Evolutionary conservation across 2,888 invertebrate species (phyloP), one percentile per base, ranked within the genome.

Genomic region (Hypselothyrea guttata): DNA sequence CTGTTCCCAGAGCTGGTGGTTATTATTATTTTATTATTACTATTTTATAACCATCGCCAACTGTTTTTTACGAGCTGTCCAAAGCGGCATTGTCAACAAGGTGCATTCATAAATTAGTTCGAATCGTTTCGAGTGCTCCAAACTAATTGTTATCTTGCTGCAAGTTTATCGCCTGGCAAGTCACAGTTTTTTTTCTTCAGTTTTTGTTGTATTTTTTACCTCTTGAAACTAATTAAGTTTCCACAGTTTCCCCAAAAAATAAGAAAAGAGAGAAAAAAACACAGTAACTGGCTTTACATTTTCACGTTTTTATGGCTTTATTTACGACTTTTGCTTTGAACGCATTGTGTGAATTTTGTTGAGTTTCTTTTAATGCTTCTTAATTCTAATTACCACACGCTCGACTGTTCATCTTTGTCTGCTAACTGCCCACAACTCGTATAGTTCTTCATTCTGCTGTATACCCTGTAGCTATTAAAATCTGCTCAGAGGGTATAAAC

Each of bases 301-400:
- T 66, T 60, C 63, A 81, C 81, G 60, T 65, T 69, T 69, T 79
- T 81, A 79, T 81, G 72, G 67, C 75, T 64, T 76, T 81, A 84
- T 81, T 81, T 81, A 81, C 79, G 79, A 81, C 71, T 66, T 62
- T 61, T 51, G 46, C 57, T 59, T 57, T 58, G 66, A 70, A 53
- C 51, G 59, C 62, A 81, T 75, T 78, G 83, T 78, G 79, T 78
- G 79, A 75, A 83, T 65, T 71, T 68, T 58, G 64, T 61, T 58
- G 66, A 71, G 68, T 70, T 71, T 74, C 60, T 75, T 75, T 78
- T 82, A 78, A 78, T 78, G 74, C 71, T 71, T 78, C 83, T 78
- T 79, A 74, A 78, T 78, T 82, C 83, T 78, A 82, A 78, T 78
- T 82, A 78, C 78, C 83, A 71, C 78, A 75, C 79, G 65, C 69